Percentiles rank a stretch among this genome's conserved stretches.
Evolutionary conservation across 2,888 invertebrate genomes (phyloP).

Genomic region (Coenonympha glycerion): DNA sequence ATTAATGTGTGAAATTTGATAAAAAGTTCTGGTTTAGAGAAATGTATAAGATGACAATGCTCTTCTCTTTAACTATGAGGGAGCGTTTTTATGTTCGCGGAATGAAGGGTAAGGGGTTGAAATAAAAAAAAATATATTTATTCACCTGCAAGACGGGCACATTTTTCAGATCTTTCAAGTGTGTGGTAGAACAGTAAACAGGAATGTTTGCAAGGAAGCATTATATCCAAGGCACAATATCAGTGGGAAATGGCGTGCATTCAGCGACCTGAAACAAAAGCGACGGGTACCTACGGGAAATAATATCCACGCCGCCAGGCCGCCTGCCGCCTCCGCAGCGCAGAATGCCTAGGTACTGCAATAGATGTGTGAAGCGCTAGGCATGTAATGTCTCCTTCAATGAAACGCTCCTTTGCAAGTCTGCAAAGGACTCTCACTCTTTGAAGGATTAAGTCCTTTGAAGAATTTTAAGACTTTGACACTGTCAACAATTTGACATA

Average conservation of each 20-base stretch:
- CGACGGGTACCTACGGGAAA: conserved; percentile 7
- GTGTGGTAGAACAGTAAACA: neutral
- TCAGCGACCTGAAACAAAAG: conserved; percentile 12
- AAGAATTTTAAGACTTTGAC: too few relatives aligned
- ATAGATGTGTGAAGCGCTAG: neutral
- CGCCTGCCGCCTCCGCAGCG: neutral
- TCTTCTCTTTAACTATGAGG: too few relatives aligned
- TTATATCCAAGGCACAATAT: conserved; percentile 8
- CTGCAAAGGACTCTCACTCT: neutral
- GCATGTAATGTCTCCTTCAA: neutral
- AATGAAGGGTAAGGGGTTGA: too few relatives aligned
- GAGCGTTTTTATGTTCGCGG: too few relatives aligned
- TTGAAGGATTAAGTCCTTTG: too few relatives aligned
- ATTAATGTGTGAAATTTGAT: too few relatives aligned
- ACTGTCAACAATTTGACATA: too few relatives aligned
- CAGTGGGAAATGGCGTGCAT: conserved; percentile 6
- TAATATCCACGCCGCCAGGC: conserved; percentile 8
- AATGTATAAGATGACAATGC: too few relatives aligned
- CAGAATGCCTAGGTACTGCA: neutral
- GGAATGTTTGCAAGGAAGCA: neutral
- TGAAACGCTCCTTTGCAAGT: neutral
- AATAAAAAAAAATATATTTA: too few relatives aligned
- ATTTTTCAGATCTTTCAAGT: too few relatives aligned
- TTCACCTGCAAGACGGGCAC: too few relatives aligned
- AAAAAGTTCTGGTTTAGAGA: too few relatives aligned